Evolutionary conservation across 1,140 invertebrate species (phyloP), one percentile per base, ranked within the genome.

Genomic region (Babylonia areolata): DNA sequence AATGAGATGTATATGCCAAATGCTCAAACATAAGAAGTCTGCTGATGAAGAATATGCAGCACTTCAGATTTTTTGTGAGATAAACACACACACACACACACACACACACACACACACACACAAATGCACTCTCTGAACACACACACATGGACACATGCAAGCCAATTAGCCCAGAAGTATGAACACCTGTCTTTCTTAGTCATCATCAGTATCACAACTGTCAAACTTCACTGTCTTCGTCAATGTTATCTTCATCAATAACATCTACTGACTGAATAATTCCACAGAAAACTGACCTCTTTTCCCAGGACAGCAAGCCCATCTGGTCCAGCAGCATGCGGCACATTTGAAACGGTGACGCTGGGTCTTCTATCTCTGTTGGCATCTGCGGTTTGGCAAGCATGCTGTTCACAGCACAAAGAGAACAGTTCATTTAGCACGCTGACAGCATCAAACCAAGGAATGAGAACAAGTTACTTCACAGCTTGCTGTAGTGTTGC

Each of bases 241-340:
- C n/a, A n/a, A n/a, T n/a, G n/a, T n/a, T n/a, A n/a, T n/a, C n/a
- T n/a, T n/a, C n/a, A n/a, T n/a, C n/a, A n/a, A n/a, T n/a, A n/a
- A n/a, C n/a, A n/a, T n/a, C n/a, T n/a, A n/a, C n/a, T n/a, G n/a
- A n/a, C n/a, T 51, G 46, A 51, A 6, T 31, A 73, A 11, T 17
- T 12, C n/a, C 33, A 35, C 31, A 15, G 28, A 73, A 35, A 33
- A 83, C 82, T 84, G 85, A 94, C 92, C 98, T 95, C 82, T 97
- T 96, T 88, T 99, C 97, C 96, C 98, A 99, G 1, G 97, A 97
- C 23, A 97, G 96, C 12, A 98, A 95, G 9, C 98, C 98, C 80
- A 99, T 94, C 92, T 99, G 98, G 73, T 98, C 97, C 89, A 99
- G 97, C 0, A 99, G 94, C 88, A 98, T 95, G 20, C 98, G 96